Evolutionary conservation across 2,888 invertebrate genomes (phyloP), one percentile per base, ranked within the genome.

Genomic region (Zeuzera pyrina): DNA sequence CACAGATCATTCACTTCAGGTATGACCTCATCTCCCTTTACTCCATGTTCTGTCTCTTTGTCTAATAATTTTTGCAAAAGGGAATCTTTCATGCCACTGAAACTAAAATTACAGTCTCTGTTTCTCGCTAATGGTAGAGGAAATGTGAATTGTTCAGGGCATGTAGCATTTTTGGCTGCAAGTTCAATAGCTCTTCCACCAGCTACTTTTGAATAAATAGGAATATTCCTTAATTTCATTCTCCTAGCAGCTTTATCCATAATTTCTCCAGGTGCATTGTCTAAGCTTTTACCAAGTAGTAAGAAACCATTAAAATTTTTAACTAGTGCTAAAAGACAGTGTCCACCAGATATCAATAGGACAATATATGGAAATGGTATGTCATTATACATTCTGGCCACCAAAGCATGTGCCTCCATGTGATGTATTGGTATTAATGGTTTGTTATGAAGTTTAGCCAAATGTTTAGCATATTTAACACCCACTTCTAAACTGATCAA

Each of bases 371-470:
- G 98, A 81, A 92, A 97, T 34, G 89, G 78, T 30, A 95, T 76
- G 44, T 87, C 57, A 49, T 88, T 46, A 42, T 63, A 79, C 89
- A 97, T 90, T 60, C 97, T 87, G 12, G 89, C 91, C 10, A 93
- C 93, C 35, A 99, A 78, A 3, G 98, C 97, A 85, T 99, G 99
- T 1, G 99, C 98, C 84, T 98, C 92, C 99, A 99, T 99, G 54
- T 99, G 99, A 84, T 99, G 98, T 36, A 99, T 91, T 0, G 98
- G 97, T 60, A 99, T 93, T 41, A 98, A 77, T 0, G 96, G 95
- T 63, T 92, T 94, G 0, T 85, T 73, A 41, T 87, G 79, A 31
- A 78, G 73, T 44, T 78, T 84, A 12, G 91, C 88, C 29, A 97
- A 66, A 54, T 90, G 85, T 54, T 91, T 93, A 1, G 93, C 95